Evolutionary conservation across 2,888 invertebrate species (phyloP).

Genomic region (Phrixothrix hirtus): DNA sequence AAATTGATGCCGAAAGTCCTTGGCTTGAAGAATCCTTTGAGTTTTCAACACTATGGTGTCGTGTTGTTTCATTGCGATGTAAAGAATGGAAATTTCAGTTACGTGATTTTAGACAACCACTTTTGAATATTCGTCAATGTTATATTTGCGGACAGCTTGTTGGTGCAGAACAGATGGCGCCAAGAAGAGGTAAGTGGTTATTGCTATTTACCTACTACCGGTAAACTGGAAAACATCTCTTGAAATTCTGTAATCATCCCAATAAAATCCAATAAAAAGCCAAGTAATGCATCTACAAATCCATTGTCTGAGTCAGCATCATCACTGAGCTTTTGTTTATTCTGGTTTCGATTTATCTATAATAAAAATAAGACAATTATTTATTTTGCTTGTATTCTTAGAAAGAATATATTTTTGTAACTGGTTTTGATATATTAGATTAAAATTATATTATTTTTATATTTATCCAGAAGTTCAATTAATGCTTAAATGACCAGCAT

Average conservation of each 20-base stretch:
- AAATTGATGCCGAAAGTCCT: conserved; percentile 87
- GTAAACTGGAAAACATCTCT: conserved; percentile 2
- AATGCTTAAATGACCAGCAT: too few species aligned
- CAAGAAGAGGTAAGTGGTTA: conserved; percentile 52
- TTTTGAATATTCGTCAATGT: conserved; percentile 81
- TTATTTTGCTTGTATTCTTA: too few species aligned
- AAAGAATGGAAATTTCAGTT: conserved; percentile 86
- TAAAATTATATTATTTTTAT: too few species aligned
- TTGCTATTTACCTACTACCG: conserved; percentile 1
- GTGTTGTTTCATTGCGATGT: conserved; percentile 80
- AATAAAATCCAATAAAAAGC: conserved; percentile 8
- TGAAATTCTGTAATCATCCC: conserved; percentile 1
- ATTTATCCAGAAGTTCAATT: too few species aligned
- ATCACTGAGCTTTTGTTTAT: not conserved
- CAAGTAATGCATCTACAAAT: not conserved
- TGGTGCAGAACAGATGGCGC: conserved; percentile 86
- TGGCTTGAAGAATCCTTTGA: conserved; percentile 90
- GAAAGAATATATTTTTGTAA: too few species aligned
- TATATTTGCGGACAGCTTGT: conserved; percentile 87
- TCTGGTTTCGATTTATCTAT: not conserved
- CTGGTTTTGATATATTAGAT: too few species aligned
- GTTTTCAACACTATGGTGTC: conserved; percentile 92
- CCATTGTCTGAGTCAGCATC: not conserved
- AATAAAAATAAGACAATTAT: not conserved
- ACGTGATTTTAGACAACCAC: conserved; percentile 93